Evolutionary conservation across 2,888 invertebrate genomes (phyloP).

Genomic region (Agrenia bidenticulata): DNA sequence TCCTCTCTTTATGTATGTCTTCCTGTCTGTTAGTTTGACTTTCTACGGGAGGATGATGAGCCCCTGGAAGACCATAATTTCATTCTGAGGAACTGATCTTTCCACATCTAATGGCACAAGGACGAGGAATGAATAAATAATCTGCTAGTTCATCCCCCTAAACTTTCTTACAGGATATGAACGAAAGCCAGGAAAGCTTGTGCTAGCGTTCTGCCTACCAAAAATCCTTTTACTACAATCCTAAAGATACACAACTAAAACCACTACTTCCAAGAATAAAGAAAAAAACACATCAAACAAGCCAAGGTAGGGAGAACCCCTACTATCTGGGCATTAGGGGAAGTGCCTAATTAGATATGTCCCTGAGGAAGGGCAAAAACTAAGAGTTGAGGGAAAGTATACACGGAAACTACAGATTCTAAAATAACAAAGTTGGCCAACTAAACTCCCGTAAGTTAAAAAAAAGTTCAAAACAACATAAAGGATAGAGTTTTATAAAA

Average conservation of each 20-base stretch:
- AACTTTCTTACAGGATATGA: too few relatives aligned
- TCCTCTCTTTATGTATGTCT: background rate
- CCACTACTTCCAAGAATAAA: background rate
- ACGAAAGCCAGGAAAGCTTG: too few relatives aligned
- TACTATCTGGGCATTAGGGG: conserved; percentile 25
- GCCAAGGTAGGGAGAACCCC: background rate
- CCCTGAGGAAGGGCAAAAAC: conserved; percentile 36
- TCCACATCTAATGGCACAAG: conserved; percentile 38
- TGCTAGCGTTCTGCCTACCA: too few relatives aligned
- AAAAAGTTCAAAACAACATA: too few relatives aligned
- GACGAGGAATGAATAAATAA: conserved; percentile 47
- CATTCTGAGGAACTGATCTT: conserved; percentile 23
- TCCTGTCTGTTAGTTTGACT: conserved; percentile 17
- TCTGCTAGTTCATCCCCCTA: conserved; percentile 4
- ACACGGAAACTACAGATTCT: background rate
- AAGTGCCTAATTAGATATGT: conserved; percentile 46
- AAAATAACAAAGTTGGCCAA: too few relatives aligned
- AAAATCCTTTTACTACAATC: too few relatives aligned
- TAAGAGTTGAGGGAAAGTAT: background rate
- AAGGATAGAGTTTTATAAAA: too few relatives aligned
- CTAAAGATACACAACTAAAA: too few relatives aligned
- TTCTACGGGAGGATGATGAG: conserved; percentile 13
- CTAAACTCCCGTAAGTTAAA: too few relatives aligned
- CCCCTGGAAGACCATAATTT: conserved; percentile 18
- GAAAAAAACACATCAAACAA: conserved; percentile 16